phyloP scores from a whole-genome alignment of 2,888 invertebrate genomes.

The Drosophila fulvimacula region DNA sequence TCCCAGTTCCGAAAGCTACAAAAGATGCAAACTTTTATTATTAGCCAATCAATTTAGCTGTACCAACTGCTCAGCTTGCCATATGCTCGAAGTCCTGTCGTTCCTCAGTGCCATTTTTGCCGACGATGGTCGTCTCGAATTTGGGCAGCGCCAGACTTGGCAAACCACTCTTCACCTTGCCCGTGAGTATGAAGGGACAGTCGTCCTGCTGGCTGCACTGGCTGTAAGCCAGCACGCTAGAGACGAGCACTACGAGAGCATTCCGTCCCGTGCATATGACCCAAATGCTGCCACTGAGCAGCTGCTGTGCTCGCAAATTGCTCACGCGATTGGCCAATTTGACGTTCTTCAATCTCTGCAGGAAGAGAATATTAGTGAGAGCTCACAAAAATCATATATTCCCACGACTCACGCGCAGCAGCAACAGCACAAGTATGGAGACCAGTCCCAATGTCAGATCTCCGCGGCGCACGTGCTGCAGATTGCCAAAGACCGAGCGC shows the following conservation, averaged over 20 bases:
- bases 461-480: slow-evolving; percentile 88
- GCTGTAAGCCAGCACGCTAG: slow-evolving; percentile 87
- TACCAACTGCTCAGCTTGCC: slow-evolving; percentile 53
- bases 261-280: slow-evolving; percentile 92
- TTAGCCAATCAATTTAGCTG: too few relatives aligned
- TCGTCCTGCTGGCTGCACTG: slow-evolving; percentile 84
- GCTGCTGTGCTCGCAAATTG: slow-evolving; percentile 77
- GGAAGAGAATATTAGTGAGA: neutral
- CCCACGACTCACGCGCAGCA: slow-evolving; percentile 90
- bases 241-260: slow-evolving; percentile 90
- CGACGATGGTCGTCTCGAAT: slow-evolving; percentile 87
- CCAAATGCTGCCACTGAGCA: slow-evolving; percentile 89
- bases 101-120: slow-evolving; percentile 75
- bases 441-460: slow-evolving; percentile 90
- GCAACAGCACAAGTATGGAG: slow-evolving; percentile 90
- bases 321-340: slow-evolving; percentile 56
- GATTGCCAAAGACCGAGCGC: slow-evolving; percentile 88
- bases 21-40: neutral
- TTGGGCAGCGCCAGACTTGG: slow-evolving; percentile 89
- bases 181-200: slow-evolving; percentile 90
- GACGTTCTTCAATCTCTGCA: slow-evolving; percentile 75
- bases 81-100: slow-evolving; percentile 79
- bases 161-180: slow-evolving; percentile 89
- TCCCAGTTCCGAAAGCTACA: slow-evolving; percentile 90
- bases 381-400: neutral